phyloP scores from a whole-genome alignment of 2,797 vertebrate genomes.

The Mormyrops boulengeri region DNA sequence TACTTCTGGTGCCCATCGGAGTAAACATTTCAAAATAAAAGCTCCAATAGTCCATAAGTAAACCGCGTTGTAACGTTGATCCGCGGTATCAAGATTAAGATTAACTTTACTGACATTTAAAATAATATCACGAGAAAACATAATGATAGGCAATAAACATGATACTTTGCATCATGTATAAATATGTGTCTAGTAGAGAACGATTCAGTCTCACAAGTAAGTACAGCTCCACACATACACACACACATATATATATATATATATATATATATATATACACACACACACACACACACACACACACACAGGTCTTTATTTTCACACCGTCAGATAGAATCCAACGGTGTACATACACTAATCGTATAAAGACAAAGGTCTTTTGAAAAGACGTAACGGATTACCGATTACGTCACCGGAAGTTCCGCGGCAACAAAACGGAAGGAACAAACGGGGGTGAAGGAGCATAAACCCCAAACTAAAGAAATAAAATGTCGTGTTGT shows the following conservation, averaged over 20 bases:
- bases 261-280: neutral
- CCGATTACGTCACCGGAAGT: neutral
- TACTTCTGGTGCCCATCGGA: neutral
- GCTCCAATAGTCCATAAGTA: neutral
- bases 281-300: neutral
- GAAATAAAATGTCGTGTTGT: neutral
- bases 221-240: neutral
- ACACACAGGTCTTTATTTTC: neutral
- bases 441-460: neutral
- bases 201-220: neutral
- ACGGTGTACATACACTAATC: neutral
- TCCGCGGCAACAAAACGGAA: neutral
- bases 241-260: neutral
- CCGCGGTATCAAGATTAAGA: neutral
- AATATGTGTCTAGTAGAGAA: neutral
- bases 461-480: neutral
- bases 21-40: conserved; percentile 4
- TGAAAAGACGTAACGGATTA: neutral
- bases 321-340: neutral
- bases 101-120: neutral
- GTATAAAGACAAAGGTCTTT: neutral
- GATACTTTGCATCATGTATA: neutral
- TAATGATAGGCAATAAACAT: neutral
- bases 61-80: neutral
- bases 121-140: neutral